Base-by-base conservation (phyloP, 2,797 vertebrate genomes). In the Hoplostethus atlanticus region DNA sequence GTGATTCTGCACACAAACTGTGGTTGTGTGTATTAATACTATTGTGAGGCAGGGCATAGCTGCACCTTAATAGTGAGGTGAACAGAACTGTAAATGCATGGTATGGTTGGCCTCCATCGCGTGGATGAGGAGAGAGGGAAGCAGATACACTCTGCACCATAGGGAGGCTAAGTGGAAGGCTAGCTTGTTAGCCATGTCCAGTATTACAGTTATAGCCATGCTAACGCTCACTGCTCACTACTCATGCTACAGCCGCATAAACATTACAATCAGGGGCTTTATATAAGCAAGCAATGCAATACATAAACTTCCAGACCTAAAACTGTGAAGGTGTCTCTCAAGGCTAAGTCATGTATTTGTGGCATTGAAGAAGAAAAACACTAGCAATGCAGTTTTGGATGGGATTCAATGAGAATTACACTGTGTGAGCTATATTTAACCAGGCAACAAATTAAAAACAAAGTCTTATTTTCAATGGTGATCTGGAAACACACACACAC, bases 61-160 rank as follows among this genome's bases (percentile, higher is more conserved):
- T 76, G 65, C 63, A 40, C 28, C 38, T 47, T 74, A 47, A 69
- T 66, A 72, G 63, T 52, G 68, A 80, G 56, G 61, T 79, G 72
- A 64, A 76, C 88, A 71, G 56, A 79, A 79, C 53, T 82, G 73
- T 68, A 80, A 87, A 87, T 84, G 81, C 60, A 25, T 71, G 80
- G 81, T 59, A 86, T 80, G 88, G 71, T 63, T 61, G 83, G 76
- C 77, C 77, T 88, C 81, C 73, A 62, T 54, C 68, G 89, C 80
- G 84, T 13, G 80, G 89, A 80, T 76, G 77, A 79, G 65, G 79
- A 73, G 28, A 70, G 16, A 53, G 72, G 70, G 53, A 68, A 76
- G 56, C 81, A 81, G 73, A 87, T 77, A 73, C 73, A 67, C 67
- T 68, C 54, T 66, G 69, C 66, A 62, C 21, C 68, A 73, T 15